Evolutionary conservation across 2,113 vertebrate genomes (phyloP), one percentile per base, ranked within the genome.

Genomic region (Cebidichthys violaceus): DNA sequence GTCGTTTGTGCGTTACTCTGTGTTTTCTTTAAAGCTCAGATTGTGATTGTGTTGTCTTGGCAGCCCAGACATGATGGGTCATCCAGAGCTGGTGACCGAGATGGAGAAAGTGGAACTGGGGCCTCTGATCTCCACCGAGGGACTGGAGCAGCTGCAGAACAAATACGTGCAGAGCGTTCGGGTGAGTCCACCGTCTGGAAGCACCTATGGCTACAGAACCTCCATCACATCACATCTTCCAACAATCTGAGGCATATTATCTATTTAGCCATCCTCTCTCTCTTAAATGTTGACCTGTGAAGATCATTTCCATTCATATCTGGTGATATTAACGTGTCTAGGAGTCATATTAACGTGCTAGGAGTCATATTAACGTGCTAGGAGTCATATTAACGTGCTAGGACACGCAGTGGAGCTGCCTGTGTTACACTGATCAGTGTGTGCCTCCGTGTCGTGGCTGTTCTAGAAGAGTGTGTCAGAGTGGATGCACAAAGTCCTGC

Each of bases 401-500:
- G 33, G 33, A 33, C 5, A 6, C 6, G 33, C 6, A 33, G 33
- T 33, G 33, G 33, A 33, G 6, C 33, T 33, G 6, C 33, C 33
- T 33, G 33, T 33, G 33, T 33, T 33, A 33, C 6, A 33, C 33
- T 33, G 33, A 33, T 18, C 2, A 31, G 14, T 47, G 0, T 57
- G 70, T 70, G n/a, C n/a, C n/a, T n/a, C 2, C 17, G 0, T 76
- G 72, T 75, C 33, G 43, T 31, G 37, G 47, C 11, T 77, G 70
- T 41, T 80, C 17, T 13, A 96, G 95, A 93, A 92, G 54, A 98
- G 93, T 0, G 95, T 99, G 18, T 93, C 96, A 0, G 96, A 97
- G 88, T 99, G 98, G 98, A 97, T 99, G 95, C 96, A 96, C 81
- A 99, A 97, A 88, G 96, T 96, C 2, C 84, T 99, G 55, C 96